phyloP scores from a whole-genome alignment of 2,113 vertebrate genomes.

The Egretta garzetta region DNA sequence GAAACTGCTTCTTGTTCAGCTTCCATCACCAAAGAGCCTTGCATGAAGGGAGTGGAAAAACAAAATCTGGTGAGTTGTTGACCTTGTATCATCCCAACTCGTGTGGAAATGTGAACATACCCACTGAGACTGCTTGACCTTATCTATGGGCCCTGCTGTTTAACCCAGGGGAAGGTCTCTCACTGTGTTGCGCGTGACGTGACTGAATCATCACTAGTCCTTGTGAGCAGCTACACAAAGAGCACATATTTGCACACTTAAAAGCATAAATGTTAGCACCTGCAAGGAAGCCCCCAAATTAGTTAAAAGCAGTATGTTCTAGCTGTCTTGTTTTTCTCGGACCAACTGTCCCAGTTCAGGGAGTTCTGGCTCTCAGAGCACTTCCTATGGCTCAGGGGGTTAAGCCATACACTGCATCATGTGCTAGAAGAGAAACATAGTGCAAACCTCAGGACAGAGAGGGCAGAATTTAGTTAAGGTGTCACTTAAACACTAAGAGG shows the following conservation, averaged over 20 bases:
- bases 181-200: background rate
- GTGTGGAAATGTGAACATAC: background rate
- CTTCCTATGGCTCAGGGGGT: background rate
- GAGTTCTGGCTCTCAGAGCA: background rate
- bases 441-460: background rate
- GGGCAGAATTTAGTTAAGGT: background rate
- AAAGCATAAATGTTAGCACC: background rate
- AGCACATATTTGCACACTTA: background rate
- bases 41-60: background rate
- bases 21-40: background rate
- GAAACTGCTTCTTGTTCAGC: background rate
- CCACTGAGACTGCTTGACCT: background rate
- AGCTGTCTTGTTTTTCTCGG: background rate
- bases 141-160: background rate
- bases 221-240: background rate
- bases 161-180: background rate
- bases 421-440: background rate
- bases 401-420: rapidly evolving
- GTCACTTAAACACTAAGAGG: background rate
- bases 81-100: background rate
- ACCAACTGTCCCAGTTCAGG: background rate
- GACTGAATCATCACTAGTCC: background rate
- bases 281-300: background rate
- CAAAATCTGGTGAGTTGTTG: background rate
- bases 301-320: background rate